These are phyloP conservation scores for Dasyornis broadbenti DNA, from an alignment of 2,113 vertebrate species.

Conservation along the genomic window DNA sequence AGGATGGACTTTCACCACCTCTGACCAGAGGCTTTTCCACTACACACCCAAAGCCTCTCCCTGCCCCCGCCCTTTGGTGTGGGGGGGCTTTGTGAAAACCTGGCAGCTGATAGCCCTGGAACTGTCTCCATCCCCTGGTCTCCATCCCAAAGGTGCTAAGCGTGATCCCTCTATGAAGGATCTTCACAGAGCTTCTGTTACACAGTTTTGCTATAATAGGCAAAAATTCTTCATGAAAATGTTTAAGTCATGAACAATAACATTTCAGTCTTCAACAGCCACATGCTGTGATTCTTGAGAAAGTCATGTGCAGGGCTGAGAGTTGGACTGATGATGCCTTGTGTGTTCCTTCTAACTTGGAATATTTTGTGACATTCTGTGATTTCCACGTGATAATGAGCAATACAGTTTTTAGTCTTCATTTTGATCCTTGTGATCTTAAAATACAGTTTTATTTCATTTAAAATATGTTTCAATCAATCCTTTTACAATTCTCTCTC, in stretches of 20 bases:
- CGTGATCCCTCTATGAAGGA: too few species aligned
- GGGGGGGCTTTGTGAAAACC: too few species aligned
- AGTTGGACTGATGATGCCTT: rapidly evolving
- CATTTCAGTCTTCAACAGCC: neutral
- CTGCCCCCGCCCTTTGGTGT: too few species aligned
- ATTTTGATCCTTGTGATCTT: neutral
- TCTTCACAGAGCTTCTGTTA: too few species aligned
- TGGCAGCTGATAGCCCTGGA: too few species aligned
- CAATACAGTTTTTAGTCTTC: neutral
- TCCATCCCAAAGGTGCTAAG: too few species aligned
- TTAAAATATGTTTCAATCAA: neutral
- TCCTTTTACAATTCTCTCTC: neutral
- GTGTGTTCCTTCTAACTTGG: neutral
- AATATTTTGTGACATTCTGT: neutral
- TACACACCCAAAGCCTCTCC: too few species aligned
- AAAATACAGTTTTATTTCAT: neutral
- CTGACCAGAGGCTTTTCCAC: too few species aligned
- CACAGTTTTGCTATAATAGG: neutral
- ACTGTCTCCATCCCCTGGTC: too few species aligned
- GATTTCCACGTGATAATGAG: neutral
- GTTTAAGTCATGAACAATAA: neutral
- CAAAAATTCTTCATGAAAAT: neutral
- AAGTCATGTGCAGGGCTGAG: neutral
- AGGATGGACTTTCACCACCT: too few species aligned
- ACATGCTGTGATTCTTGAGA: neutral